A percentile compares a stretch with the other conserved stretches of the same genome.
Evolutionary conservation across 1,140 invertebrate genomes (phyloP).

Genomic region (Gonatopus flavifemur): DNA sequence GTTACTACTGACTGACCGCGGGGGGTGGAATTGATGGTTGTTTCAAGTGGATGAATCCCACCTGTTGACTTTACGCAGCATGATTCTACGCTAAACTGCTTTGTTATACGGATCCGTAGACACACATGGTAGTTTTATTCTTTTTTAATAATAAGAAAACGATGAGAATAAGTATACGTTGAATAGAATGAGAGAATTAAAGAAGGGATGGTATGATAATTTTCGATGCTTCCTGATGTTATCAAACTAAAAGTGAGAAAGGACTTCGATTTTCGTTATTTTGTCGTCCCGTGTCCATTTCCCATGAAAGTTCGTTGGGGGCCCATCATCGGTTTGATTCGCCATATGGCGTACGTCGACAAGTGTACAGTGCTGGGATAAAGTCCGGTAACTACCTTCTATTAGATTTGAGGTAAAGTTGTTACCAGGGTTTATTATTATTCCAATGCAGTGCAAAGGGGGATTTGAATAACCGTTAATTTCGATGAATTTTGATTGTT

Average conservation of each 20-base stretch:
- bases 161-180: background rate
- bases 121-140: conserved; percentile 19
- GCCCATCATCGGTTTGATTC: conserved; percentile 40
- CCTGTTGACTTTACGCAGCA: conserved; percentile 57
- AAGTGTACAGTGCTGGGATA: no score
- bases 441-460: no score
- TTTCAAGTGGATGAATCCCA: conserved; percentile 50
- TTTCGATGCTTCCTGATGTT: no score
- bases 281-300: conserved; percentile 47
- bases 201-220: conserved; percentile 24
- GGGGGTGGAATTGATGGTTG: conserved; percentile 53
- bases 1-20: conserved; percentile 50
- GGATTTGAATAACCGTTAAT: conserved; percentile 62
- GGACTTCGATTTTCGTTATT: conserved; percentile 23
- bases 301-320: conserved; percentile 59
- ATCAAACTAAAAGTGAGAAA: no score
- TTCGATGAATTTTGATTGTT: no score
- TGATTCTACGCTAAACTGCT: conserved; percentile 28
- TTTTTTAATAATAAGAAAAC: conserved; percentile 11
- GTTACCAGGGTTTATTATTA: no score
- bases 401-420: no score
- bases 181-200: background rate
- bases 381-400: no score
- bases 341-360: conserved; percentile 57
- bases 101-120: conserved; percentile 14